Base-by-base conservation (phyloP, 2,888 invertebrate species). In the Cabera pusaria region DNA sequence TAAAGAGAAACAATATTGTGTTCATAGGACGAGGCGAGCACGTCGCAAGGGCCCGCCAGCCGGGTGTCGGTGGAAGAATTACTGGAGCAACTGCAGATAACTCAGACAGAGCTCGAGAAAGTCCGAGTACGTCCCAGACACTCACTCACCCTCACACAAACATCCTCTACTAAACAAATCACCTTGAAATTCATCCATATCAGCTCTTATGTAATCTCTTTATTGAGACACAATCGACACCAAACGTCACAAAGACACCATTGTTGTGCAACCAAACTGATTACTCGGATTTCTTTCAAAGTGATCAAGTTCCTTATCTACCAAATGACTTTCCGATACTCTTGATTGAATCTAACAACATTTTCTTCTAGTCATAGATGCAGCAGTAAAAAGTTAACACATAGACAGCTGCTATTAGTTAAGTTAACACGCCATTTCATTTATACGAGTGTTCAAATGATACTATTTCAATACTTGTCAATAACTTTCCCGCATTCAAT, bases 31-130 rank as follows among this genome's bases (percentile, higher is more conserved):
- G 82, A 77, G 8, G 58, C 72, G 3, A 69, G 78, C 35, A 66
- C 74, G 24, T 76, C 78, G 29, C 90, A 91, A 57, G 90, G 91
- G 55, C 90, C 91, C 61, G 90, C 92, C 38, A 92, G 90, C 62
- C 91, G 94, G 68, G 93, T 95, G 56, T 94, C 95, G 26, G 94
- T 95, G 53, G 93, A 95, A 59, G 95, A 96, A 76, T 90, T 96
- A 60, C 88, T 96, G 63, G 93, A 94, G 72, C 95, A 96, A 79
- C 87, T 96, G 64, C 94, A 95, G 83, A 93, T 94, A 55, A 96
- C 96, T 12, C 95, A 95, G 87, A 93, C 93, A 20, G 96, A 96
- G 89, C 91, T 96, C 79, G 96, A 96, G 79, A 96, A 95, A 83
- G 92, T 96, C 71, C 94, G 95, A 93, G 96, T 96, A 90, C 91